phyloP scores from a whole-genome alignment of 2,888 invertebrate genomes.

The Sphaerophoria rueppellii region DNA sequence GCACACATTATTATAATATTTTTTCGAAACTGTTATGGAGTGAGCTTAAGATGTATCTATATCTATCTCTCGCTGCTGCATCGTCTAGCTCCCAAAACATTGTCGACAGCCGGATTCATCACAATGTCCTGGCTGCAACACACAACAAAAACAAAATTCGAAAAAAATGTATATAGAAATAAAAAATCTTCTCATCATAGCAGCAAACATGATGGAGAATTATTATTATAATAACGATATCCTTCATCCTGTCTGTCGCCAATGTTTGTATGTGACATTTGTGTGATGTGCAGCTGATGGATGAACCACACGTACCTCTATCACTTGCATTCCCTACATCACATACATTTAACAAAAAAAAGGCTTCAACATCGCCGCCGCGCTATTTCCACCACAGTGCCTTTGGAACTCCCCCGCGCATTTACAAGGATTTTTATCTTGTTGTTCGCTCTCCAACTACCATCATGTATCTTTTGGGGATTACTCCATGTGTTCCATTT shows the following conservation, averaged over 20 bases:
- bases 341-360: constrained; percentile 36
- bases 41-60: not conserved
- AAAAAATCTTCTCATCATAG: constrained; percentile 49
- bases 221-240: constrained; percentile 74
- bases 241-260: constrained; percentile 71
- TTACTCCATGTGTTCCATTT: constrained; percentile 28
- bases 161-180: constrained; percentile 11
- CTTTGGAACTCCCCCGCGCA: constrained; percentile 57
- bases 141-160: not conserved
- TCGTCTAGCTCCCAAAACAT: constrained; percentile 55
- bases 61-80: constrained; percentile 43
- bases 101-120: constrained; percentile 61
- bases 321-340: constrained; percentile 59
- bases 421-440: constrained; percentile 58
- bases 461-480: constrained; percentile 48
- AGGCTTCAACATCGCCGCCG: constrained; percentile 37
- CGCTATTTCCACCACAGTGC: not conserved
- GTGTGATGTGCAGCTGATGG: constrained; percentile 63
- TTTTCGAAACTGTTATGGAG: constrained; percentile 58
- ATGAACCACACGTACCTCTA: constrained; percentile 50
- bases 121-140: constrained; percentile 60
- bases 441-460: constrained; percentile 5
- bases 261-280: constrained; percentile 67
- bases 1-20: constrained; percentile 73
- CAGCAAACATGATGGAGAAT: constrained; percentile 72